These are phyloP conservation scores for Halichoeres trimaculatus DNA, from an alignment of 2,113 vertebrate genomes.

Conservation along the genomic window DNA sequence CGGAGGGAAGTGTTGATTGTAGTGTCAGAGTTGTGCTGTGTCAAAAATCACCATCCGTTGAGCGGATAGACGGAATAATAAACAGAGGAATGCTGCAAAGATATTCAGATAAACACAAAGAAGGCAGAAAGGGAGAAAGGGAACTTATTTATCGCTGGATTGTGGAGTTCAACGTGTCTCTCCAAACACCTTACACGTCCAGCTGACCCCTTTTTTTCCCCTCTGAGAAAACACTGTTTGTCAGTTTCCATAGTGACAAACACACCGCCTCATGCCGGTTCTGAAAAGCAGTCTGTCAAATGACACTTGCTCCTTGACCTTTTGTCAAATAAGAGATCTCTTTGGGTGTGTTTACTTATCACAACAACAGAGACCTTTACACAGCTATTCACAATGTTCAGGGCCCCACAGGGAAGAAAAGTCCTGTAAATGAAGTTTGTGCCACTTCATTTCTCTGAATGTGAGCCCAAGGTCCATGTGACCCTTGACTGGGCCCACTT, in stretches of 20 bases:
- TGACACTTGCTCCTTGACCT: slow-evolving; percentile 71
- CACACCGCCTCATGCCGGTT: slow-evolving; percentile 21
- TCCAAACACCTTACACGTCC: slow-evolving; percentile 1
- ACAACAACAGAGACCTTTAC: slow-evolving; percentile 60
- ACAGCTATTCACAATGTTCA: slow-evolving; percentile 34
- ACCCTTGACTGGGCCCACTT: background rate
- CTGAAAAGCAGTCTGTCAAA: slow-evolving; percentile 62
- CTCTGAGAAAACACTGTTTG: slow-evolving; percentile 36
- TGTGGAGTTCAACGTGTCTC: slow-evolving; percentile 18
- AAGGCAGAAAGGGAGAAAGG: background rate
- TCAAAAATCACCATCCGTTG: slow-evolving; percentile 20
- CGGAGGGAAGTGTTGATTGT: slow-evolving; percentile 42
- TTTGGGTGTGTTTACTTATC: slow-evolving; percentile 53
- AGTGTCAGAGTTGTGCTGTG: slow-evolving; percentile 38
- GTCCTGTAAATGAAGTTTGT: slow-evolving; percentile 30
- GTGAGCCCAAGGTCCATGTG: background rate
- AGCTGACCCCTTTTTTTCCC: slow-evolving; percentile 1
- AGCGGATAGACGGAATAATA: slow-evolving; percentile 34
- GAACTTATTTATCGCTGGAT: slow-evolving; percentile 19
- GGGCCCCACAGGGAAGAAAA: background rate
- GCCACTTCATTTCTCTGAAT: slow-evolving; percentile 27
- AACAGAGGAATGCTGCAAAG: slow-evolving; percentile 24
- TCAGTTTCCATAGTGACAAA: slow-evolving; percentile 70
- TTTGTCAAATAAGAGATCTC: slow-evolving; percentile 58
- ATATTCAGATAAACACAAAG: slow-evolving; percentile 13